These are phyloP conservation scores for Clarias laeviceps DNA, from an alignment of 2,797 vertebrate genomes.

Conservation along the genomic window DNA sequence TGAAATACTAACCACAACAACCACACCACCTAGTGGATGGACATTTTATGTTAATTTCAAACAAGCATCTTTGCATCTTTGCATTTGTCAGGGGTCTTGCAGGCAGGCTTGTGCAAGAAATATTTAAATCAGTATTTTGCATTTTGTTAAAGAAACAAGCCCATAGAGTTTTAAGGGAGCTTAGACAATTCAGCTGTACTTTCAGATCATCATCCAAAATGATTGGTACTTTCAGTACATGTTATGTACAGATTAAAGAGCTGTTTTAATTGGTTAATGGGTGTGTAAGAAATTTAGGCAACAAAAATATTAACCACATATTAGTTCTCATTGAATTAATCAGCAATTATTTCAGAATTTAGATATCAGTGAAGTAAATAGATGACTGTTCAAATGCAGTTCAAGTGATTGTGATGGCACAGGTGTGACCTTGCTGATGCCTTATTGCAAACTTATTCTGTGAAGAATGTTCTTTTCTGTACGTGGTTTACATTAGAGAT, in stretches of 20 bases:
- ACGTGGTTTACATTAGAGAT: neutral
- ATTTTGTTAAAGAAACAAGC: neutral
- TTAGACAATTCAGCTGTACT: neutral
- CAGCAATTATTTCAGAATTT: neutral
- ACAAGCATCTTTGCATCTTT: neutral
- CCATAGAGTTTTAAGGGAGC: neutral
- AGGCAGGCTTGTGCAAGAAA: neutral
- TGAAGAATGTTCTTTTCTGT: neutral
- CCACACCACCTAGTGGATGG: slow-evolving; percentile 35
- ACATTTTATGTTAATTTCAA: neutral
- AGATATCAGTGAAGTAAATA: neutral
- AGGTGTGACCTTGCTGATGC: neutral
- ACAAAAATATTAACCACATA: neutral
- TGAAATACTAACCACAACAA: slow-evolving; percentile 1
- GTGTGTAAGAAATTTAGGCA: neutral
- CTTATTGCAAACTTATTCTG: neutral
- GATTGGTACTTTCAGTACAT: neutral
- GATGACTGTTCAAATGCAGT: neutral
- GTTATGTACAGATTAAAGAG: neutral
- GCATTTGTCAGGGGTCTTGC: neutral
- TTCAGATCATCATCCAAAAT: neutral
- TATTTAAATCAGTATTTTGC: neutral
- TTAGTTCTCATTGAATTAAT: neutral
- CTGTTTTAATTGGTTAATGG: neutral
- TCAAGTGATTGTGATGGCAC: neutral